A percentile compares a stretch with the other conserved stretches of the same genome.
phyloP scores from a whole-genome alignment of 1,140 invertebrate genomes.

The Camponotus floridanus region DNA sequence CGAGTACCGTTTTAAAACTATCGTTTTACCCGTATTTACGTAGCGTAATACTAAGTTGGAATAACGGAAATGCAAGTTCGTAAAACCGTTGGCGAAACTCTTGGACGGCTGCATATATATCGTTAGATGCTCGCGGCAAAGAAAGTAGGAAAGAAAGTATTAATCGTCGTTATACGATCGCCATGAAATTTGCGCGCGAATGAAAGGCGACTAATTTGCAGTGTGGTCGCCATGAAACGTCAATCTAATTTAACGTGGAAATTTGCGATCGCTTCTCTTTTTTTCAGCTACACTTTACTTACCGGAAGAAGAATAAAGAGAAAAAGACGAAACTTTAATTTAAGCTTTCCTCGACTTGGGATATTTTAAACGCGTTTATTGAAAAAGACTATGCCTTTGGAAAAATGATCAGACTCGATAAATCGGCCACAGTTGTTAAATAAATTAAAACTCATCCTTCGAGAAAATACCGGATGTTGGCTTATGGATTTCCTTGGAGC shows the following conservation, averaged over 20 bases:
- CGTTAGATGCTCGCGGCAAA: conserved; percentile 57
- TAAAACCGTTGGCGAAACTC: conserved; percentile 47
- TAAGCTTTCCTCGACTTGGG: neutral
- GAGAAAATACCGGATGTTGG: neutral
- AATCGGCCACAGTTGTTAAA: conserved; percentile 61
- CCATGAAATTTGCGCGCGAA: conserved; percentile 56
- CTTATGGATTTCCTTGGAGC: conserved; percentile 52
- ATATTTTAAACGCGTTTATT: too few species aligned
- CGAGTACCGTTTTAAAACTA: neutral
- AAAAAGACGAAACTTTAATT: conserved; percentile 9
- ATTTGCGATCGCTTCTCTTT: neutral
- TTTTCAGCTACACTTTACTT: neutral
- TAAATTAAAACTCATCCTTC: conserved; percentile 53
- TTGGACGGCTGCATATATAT: conserved; percentile 36
- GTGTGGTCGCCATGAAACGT: conserved; percentile 13
- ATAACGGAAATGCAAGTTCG: conserved; percentile 43
- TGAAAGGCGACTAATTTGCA: conserved; percentile 55
- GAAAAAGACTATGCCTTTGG: too few species aligned
- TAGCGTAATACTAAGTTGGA: neutral
- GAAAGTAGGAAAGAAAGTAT: conserved; percentile 67
- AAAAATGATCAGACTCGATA: neutral
- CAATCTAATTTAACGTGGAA: conserved; percentile 44
- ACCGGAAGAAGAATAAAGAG: neutral
- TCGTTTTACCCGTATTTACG: neutral
- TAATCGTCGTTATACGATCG: conserved; percentile 55